phyloP scores from a whole-genome alignment of 1,140 invertebrate species.

The Choristoneura fumiferana region DNA sequence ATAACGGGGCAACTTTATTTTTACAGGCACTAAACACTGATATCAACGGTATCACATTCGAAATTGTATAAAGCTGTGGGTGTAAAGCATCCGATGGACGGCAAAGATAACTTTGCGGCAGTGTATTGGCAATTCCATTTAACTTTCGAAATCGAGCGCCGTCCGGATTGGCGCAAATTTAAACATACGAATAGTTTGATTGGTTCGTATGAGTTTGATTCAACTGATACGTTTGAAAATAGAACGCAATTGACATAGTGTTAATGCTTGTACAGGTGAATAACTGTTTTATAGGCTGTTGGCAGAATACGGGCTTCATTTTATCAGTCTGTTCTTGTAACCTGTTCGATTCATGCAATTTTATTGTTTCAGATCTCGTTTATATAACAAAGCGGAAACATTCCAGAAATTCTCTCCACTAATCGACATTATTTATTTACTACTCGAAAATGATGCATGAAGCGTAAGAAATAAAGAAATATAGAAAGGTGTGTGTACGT shows the following conservation, averaged over 20 bases:
- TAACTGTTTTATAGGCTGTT: too few species aligned
- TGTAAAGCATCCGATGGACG: background rate
- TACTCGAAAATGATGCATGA: too few species aligned
- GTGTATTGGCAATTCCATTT: constrained; percentile 19
- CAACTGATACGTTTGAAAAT: constrained; percentile 11
- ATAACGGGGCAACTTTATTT: constrained; percentile 1
- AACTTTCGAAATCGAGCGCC: constrained; percentile 4
- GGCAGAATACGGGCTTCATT: too few species aligned
- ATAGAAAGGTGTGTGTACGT: too few species aligned
- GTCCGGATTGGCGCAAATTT: constrained; percentile 4
- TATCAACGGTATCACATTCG: background rate
- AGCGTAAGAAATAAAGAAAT: too few species aligned
- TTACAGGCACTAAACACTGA: background rate
- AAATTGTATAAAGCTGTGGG: background rate
- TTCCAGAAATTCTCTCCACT: too few species aligned
- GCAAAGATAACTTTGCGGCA: constrained; percentile 12
- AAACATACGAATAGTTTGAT: constrained; percentile 18
- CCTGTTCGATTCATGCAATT: too few species aligned
- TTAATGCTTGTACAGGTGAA: too few species aligned
- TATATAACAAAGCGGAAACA: too few species aligned
- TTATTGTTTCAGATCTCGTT: too few species aligned
- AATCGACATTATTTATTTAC: too few species aligned
- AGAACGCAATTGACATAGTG: background rate
- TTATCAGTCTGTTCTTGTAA: too few species aligned
- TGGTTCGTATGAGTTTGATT: constrained; percentile 14